These are phyloP conservation scores for Malthinus seriepunctatus DNA, from an alignment of 2,888 invertebrate species.

Conservation along the genomic window DNA sequence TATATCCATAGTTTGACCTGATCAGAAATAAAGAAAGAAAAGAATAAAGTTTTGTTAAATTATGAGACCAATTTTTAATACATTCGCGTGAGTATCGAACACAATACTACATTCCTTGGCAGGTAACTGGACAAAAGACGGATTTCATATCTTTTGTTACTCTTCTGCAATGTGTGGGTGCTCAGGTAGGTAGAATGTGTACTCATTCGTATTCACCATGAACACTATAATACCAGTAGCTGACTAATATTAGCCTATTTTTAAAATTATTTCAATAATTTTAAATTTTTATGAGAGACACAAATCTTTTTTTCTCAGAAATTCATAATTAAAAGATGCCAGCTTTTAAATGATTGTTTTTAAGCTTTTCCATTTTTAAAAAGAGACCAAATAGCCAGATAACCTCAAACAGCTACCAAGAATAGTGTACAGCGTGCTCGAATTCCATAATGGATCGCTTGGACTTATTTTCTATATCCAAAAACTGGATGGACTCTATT, in stretches of 20 bases:
- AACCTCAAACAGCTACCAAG: too few relatives aligned
- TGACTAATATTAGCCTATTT: slow-evolving; percentile 9
- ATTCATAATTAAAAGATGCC: too few relatives aligned
- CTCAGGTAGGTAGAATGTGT: slow-evolving; percentile 48
- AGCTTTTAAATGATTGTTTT: too few relatives aligned
- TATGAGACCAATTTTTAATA: slow-evolving; percentile 48
- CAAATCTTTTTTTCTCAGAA: too few relatives aligned
- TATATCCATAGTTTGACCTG: slow-evolving; percentile 44
- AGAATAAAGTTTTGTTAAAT: slow-evolving; percentile 39
- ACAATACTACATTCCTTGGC: slow-evolving; percentile 50
- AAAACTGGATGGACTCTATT: too few relatives aligned
- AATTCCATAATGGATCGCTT: too few relatives aligned
- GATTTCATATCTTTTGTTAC: slow-evolving; percentile 52
- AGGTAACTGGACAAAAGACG: slow-evolving; percentile 52
- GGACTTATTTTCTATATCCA: too few relatives aligned
- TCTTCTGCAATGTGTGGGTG: slow-evolving; percentile 50
- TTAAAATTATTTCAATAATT: not conserved
- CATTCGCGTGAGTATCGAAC: slow-evolving; percentile 42
- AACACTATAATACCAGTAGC: slow-evolving; percentile 21
- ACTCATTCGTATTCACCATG: slow-evolving; percentile 30
- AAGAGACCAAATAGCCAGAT: too few relatives aligned
- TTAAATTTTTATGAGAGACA: not conserved
- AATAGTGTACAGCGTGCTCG: too few relatives aligned
- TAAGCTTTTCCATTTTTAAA: too few relatives aligned
- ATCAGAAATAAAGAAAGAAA: slow-evolving; percentile 41